Percentiles rank a stretch among this genome's conserved stretches.
Evolutionary conservation across 2,113 vertebrate genomes (phyloP).

Genomic region (Nansenia antarctica): DNA sequence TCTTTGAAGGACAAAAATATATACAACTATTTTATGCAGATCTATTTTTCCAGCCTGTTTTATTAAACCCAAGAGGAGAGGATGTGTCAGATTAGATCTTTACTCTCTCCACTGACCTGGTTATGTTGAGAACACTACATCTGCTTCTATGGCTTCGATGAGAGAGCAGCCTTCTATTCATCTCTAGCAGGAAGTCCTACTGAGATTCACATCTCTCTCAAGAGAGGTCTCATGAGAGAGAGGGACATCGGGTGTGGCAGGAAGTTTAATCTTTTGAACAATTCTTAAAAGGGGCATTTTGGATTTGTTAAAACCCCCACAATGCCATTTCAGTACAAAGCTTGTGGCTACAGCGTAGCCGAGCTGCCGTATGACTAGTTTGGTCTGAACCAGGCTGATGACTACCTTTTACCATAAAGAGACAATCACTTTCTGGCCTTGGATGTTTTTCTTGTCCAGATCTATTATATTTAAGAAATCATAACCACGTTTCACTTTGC

Average conservation of each 20-base stretch:
- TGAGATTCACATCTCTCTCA: conserved; percentile 42
- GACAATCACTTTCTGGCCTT: conserved; percentile 3
- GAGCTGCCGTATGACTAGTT: conserved; percentile 6
- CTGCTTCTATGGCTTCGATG: conserved; percentile 17
- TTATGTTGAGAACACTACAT: not conserved
- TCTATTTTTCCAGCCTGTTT: conserved; percentile 18
- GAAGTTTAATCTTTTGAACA: conserved; percentile 19
- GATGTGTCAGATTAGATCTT: no score
- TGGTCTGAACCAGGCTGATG: not conserved
- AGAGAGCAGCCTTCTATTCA: conserved; percentile 28
- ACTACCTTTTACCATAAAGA: conserved; percentile 7
- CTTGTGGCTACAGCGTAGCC: not conserved
- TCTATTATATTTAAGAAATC: conserved; percentile 30
- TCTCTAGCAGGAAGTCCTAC: conserved; percentile 29
- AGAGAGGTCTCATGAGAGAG: conserved; percentile 24
- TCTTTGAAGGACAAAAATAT: conserved; percentile 33
- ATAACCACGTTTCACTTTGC: conserved; percentile 39
- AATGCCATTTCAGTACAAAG: not conserved
- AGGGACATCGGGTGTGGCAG: conserved; percentile 13
- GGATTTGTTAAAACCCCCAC: conserved; percentile 3
- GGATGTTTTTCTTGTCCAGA: conserved; percentile 20
- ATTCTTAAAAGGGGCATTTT: conserved; percentile 20
- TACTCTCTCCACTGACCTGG: no score
- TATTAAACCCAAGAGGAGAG: no score
- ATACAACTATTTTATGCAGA: conserved; percentile 11